Evolutionary conservation across 2,888 invertebrate species (phyloP).

Genomic region (Troides oblongomaculatus): DNA sequence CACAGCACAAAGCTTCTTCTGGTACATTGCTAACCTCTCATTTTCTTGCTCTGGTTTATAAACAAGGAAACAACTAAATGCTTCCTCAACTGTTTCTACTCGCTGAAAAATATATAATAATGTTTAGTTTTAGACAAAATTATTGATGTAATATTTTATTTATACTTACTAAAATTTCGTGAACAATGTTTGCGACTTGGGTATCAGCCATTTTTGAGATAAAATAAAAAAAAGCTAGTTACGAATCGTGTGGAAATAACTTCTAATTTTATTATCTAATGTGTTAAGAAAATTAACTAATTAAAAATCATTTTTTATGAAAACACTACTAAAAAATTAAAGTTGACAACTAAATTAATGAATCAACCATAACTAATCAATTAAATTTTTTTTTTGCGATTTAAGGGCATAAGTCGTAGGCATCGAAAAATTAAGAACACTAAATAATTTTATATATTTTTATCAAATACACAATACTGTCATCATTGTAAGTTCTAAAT

Average conservation of each 20-base stretch:
- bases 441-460: neutral
- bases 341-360: constrained; percentile 13
- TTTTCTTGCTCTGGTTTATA: constrained; percentile 86
- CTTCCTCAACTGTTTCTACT: constrained; percentile 92
- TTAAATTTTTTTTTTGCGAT: neutral
- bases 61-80: constrained; percentile 92
- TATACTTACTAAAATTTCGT: constrained; percentile 82
- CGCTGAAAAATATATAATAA: constrained; percentile 72
- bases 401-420: neutral
- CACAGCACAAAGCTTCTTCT: constrained; percentile 83
- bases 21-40: constrained; percentile 84
- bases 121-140: neutral
- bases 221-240: neutral
- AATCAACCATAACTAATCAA: constrained; percentile 2
- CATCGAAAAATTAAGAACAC: neutral
- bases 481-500: too few relatives aligned
- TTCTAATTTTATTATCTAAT: neutral
- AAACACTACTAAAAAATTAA: constrained; percentile 2
- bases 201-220: constrained; percentile 77
- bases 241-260: constrained; percentile 4
- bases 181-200: constrained; percentile 82
- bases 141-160: constrained; percentile 3
- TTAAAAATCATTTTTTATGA: neutral
- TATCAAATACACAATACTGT: neutral
- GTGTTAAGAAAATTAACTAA: neutral